These are phyloP conservation scores for Pampus argenteus DNA, from an alignment of 2,797 vertebrate species.

Conservation along the genomic window DNA sequence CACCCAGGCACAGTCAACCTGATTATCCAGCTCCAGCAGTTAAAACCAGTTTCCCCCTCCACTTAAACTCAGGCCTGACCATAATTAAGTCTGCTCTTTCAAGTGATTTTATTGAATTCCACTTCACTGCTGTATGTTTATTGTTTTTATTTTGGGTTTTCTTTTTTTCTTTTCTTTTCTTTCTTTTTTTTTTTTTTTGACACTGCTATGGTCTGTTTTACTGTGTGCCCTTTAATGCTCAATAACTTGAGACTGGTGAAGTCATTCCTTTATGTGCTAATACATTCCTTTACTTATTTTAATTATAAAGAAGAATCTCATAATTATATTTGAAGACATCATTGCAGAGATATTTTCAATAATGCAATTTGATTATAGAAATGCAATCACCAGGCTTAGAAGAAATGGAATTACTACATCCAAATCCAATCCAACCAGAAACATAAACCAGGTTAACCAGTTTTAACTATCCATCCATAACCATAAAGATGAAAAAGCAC, in stretches of 20 bases:
- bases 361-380: not conserved
- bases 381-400: not conserved
- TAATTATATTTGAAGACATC: slow-evolving; percentile 25
- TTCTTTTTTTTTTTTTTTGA: slow-evolving; percentile 62
- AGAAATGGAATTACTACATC: not conserved
- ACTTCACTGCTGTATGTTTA: slow-evolving; percentile 61
- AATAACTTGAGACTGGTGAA: slow-evolving; percentile 28
- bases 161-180: slow-evolving; percentile 62
- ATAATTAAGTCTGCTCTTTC: slow-evolving; percentile 71
- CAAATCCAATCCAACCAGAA: slow-evolving; percentile 16
- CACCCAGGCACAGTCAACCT: slow-evolving; percentile 60
- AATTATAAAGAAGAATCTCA: not conserved
- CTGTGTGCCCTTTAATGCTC: slow-evolving; percentile 40
- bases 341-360: slow-evolving; percentile 1
- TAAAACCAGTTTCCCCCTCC: slow-evolving; percentile 69
- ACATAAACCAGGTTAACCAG: slow-evolving; percentile 16
- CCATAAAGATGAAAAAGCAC: slow-evolving; percentile 1
- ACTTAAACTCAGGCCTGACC: slow-evolving; percentile 64
- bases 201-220: slow-evolving; percentile 45
- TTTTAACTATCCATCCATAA: not conserved
- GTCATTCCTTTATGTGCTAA: slow-evolving; percentile 10
- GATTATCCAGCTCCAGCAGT: slow-evolving; percentile 62
- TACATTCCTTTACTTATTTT: slow-evolving; percentile 17
- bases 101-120: slow-evolving; percentile 75
- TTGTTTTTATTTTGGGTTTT: slow-evolving; percentile 65